These are phyloP conservation scores for Myoxocephalus aenaeus DNA, from an alignment of 2,797 vertebrate species.

Conservation along the genomic window DNA sequence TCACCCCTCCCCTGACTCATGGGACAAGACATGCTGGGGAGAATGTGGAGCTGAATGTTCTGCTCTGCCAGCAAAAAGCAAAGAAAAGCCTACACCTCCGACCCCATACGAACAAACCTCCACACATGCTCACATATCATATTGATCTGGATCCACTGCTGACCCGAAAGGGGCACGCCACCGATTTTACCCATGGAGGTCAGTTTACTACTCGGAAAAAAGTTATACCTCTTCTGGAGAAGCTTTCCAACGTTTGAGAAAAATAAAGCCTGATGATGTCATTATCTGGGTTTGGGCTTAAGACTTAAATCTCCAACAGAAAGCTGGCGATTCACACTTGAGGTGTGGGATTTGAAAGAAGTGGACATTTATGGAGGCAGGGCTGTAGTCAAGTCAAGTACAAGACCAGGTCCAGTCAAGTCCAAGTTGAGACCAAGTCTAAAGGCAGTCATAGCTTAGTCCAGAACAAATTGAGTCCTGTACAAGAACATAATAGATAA, in stretches of 20 bases:
- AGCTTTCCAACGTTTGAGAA: neutral
- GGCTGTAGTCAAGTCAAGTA: neutral
- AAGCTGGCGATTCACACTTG: neutral
- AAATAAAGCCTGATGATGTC: neutral
- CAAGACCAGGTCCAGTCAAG: neutral
- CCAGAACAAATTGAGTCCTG: neutral
- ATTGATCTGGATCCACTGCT: conserved; percentile 15
- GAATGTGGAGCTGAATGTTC: conserved; percentile 6
- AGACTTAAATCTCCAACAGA: neutral
- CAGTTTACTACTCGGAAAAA: neutral
- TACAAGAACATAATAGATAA: neutral
- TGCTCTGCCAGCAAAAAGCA: conserved; percentile 14
- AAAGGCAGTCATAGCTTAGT: no score
- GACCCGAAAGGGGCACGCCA: neutral
- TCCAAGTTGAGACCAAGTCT: no score
- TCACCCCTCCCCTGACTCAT: neutral
- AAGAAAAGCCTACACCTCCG: neutral
- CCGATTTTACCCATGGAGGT: neutral
- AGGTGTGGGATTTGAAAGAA: neutral
- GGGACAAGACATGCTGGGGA: conserved; percentile 8
- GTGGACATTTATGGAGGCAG: neutral
- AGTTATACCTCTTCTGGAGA: neutral
- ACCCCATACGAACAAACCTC: conserved; percentile 8
- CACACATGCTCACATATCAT: neutral
- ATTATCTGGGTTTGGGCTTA: neutral